Evolutionary conservation across 1,140 invertebrate species (phyloP), one percentile per base, ranked within the genome.

Genomic region (Pseudomyrmex dendroicus): DNA sequence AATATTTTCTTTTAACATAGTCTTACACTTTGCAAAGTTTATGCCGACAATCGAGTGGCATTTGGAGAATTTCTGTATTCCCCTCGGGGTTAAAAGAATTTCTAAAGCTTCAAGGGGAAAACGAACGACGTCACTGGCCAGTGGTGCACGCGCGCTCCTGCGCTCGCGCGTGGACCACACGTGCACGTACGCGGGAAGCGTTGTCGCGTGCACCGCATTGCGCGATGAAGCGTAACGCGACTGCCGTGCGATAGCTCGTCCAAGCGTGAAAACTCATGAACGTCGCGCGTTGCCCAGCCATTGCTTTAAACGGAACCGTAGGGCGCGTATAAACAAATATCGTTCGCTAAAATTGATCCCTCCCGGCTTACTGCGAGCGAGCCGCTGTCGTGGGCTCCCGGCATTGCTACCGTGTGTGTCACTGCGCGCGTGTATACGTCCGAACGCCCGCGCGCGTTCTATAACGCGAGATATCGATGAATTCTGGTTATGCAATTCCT

Each of bases 401-500:
- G 54, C 76, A 80, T 72, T 80, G 20, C 66, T 50, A 35, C 54
- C 10, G 48, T 46, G 76, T 22, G 20, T 48, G 35, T 35, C 35
- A 35, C 7, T 50, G 64, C 52, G 64, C 15, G 44, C 20, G 76
- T 1, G 35, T 22, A 20, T 54, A 35, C 15, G 20, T 67, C 17
- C n/a, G 17, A 54, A 48, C 48, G 61, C 52, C 17, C 52, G 35
- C 64, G 76, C 54, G 22, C 64, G 17, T 54, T 66, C 54, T 80
- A 80, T 70, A 35, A 80, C 68, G 66, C 66, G 56, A 25, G 76
- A 1, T 72, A 80, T 80, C 76, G 76, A 80, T 59, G 76, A 72
- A 80, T 80, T 80, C 66, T 66, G 76, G 66, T 57, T 80, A 72
- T 48, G 76, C 76, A 80, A 80, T 80, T 80, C 76, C 76, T 80